These are phyloP conservation scores for Speoplatyrhinus poulsoni DNA, from an alignment of 2,113 vertebrate genomes.

Conservation along the genomic window DNA sequence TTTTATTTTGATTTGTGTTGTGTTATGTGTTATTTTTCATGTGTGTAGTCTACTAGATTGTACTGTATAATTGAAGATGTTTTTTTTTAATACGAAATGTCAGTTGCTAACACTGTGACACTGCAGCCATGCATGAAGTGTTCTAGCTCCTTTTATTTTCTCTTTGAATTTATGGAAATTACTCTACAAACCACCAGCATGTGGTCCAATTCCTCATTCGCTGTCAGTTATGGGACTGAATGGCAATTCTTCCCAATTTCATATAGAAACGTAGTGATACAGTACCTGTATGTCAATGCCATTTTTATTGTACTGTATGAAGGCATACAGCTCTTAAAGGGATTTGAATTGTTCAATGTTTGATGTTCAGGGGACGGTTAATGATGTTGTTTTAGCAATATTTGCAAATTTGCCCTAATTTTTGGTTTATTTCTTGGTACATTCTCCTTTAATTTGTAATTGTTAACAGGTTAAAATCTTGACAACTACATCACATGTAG, in stretches of 20 bases:
- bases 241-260: not conserved
- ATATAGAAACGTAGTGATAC: constrained; percentile 8
- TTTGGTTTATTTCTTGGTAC: not conserved
- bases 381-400: not conserved
- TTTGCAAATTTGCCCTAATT: no score
- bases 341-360: constrained; percentile 4
- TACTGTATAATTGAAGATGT: not conserved
- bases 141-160: constrained; percentile 10
- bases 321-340: not conserved
- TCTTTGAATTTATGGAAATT: not conserved
- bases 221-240: constrained; percentile 1
- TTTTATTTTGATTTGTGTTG: not conserved
- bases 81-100: not conserved
- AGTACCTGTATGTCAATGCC: not conserved
- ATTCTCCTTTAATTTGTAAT: not conserved
- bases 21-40: not conserved
- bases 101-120: constrained; percentile 3
- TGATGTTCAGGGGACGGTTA: constrained; percentile 11
- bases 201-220: not conserved
- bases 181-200: constrained; percentile 10
- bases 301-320: not conserved
- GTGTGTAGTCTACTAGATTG: not conserved
- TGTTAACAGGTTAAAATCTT: not conserved
- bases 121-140: constrained; percentile 6
- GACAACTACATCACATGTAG: no score